Evolutionary conservation across 2,888 invertebrate genomes (phyloP).

Genomic region (Acholoe squamosa): DNA sequence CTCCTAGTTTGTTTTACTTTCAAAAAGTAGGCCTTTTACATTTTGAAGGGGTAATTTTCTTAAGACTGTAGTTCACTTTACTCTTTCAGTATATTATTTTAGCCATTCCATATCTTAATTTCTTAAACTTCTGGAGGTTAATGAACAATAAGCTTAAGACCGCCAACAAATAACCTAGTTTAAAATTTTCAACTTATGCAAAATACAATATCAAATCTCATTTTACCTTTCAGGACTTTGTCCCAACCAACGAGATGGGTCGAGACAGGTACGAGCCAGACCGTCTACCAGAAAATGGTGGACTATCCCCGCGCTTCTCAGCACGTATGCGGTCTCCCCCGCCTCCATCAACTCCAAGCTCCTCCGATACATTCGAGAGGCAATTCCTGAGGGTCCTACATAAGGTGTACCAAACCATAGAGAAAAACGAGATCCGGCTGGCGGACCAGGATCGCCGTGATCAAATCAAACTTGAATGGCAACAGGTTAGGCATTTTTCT

Average conservation of each 20-base stretch:
- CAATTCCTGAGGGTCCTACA: slow-evolving; percentile 88
- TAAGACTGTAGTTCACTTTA: no score
- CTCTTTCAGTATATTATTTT: no score
- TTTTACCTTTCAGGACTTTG: slow-evolving; percentile 71
- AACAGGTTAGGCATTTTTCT: slow-evolving; percentile 72
- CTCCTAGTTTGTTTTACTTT: no score
- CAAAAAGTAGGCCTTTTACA: no score
- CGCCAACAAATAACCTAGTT: no score
- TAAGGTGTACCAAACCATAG: slow-evolving; percentile 90
- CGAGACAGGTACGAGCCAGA: slow-evolving; percentile 67
- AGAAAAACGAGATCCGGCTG: slow-evolving; percentile 90
- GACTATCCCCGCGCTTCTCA: slow-evolving; percentile 74
- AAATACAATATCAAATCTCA: not conserved
- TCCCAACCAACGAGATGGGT: slow-evolving; percentile 69
- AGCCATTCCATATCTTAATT: no score
- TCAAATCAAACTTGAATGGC: slow-evolving; percentile 92
- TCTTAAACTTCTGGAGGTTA: no score
- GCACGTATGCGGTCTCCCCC: slow-evolving; percentile 69
- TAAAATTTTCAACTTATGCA: not conserved
- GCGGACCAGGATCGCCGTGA: slow-evolving; percentile 91
- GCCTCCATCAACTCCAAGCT: slow-evolving; percentile 37
- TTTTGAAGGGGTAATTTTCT: no score
- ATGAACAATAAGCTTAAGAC: no score
- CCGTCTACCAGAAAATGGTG: slow-evolving; percentile 75
- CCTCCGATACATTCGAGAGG: slow-evolving; percentile 85